A percentile compares a stretch with the other conserved stretches of the same genome.
Conservation (phyloP, 2,888 invertebrate species). For the Papilio gigon region DNA sequence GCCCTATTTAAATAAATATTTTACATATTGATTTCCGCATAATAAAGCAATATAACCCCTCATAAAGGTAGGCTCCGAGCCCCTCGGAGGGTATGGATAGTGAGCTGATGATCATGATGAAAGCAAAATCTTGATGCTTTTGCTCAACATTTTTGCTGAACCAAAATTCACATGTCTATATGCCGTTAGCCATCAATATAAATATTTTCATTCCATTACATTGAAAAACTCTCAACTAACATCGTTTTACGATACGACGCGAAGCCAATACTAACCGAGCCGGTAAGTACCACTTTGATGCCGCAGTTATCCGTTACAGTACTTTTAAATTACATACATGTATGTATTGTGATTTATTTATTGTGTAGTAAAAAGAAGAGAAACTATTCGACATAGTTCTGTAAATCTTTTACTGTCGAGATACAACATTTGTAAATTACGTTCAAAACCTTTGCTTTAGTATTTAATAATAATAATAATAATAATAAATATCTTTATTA, state of each 20-base stretch:
- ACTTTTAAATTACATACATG: conserved; percentile 11
- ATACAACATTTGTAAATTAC: too few species aligned
- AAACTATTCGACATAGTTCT: not conserved
- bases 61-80: too few species aligned
- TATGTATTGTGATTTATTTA: not conserved
- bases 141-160: not conserved
- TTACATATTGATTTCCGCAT: too few species aligned
- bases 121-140: not conserved
- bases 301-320: conserved; percentile 6
- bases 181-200: conserved; percentile 4
- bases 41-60: too few species aligned
- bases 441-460: too few species aligned
- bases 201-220: conserved; percentile 11
- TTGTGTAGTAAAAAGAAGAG: not conserved
- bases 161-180: not conserved
- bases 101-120: too few species aligned
- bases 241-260: conserved; percentile 6
- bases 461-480: too few species aligned
- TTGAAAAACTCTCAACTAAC: not conserved
- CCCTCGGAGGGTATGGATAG: too few species aligned
- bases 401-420: too few species aligned
- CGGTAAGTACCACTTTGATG: not conserved
- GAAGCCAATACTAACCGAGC: conserved; percentile 6
- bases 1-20: too few species aligned
- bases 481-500: too few species aligned